Conservation (phyloP, 2,888 invertebrate genomes). For the Limenitis camilla region DNA sequence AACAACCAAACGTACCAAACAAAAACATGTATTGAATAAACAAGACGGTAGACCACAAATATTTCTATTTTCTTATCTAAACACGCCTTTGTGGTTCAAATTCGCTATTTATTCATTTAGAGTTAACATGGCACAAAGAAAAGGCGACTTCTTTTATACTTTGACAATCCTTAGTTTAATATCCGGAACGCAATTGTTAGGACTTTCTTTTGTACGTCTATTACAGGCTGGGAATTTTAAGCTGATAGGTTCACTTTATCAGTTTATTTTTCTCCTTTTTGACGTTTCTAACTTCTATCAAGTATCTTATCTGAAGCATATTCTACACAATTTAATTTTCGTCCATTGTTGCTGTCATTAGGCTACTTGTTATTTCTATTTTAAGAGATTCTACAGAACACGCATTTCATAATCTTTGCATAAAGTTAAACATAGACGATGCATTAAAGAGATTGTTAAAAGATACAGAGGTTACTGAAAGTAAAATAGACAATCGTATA, state of each 20-base stretch:
- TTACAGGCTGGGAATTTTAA: slow-evolving; percentile 6
- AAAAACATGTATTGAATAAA: not conserved
- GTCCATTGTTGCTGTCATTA: too few species aligned
- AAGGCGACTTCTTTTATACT: slow-evolving; percentile 15
- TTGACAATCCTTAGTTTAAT: slow-evolving; percentile 22
- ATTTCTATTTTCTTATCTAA: slow-evolving; percentile 14
- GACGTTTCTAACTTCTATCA: not conserved
- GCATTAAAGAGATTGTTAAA: too few species aligned
- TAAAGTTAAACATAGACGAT: too few species aligned
- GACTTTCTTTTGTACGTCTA: slow-evolving; percentile 14
- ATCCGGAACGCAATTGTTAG: slow-evolving; percentile 21
- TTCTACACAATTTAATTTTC: too few species aligned
- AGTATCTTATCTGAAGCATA: too few species aligned
- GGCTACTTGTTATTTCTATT: too few species aligned
- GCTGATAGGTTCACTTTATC: slow-evolving; percentile 2
- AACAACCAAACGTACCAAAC: not conserved
- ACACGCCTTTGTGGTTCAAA: slow-evolving; percentile 16
- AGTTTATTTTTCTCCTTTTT: not conserved
- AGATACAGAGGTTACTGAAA: too few species aligned
- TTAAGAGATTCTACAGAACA: too few species aligned
- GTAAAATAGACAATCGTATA: too few species aligned
- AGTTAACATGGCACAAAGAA: slow-evolving; percentile 18
- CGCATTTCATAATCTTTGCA: too few species aligned
- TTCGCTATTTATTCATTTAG: slow-evolving; percentile 22
- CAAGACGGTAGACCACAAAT: slow-evolving; percentile 4